Percentiles rank a stretch among this genome's conserved stretches.
These are phyloP conservation scores for Punctoribates punctum DNA, from an alignment of 2,888 invertebrate species.

Conservation along the genomic window DNA sequence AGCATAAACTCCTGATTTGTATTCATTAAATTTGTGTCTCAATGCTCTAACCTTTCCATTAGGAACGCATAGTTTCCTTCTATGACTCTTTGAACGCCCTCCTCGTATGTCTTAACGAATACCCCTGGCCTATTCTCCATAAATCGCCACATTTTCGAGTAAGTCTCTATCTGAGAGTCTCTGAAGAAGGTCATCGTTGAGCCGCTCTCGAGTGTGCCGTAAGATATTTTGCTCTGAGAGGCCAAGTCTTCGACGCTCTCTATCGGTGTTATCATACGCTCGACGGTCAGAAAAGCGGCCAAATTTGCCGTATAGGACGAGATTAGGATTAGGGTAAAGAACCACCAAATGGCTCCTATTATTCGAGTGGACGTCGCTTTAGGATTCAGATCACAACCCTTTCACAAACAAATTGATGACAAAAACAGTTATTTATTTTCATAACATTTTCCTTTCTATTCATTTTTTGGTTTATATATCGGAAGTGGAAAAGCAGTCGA, in stretches of 20 bases:
- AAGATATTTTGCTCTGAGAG: slow-evolving; percentile 84
- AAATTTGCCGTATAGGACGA: slow-evolving; percentile 96
- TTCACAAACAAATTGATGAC: background rate
- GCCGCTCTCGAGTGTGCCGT: slow-evolving; percentile 87
- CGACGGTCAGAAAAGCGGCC: slow-evolving; percentile 95
- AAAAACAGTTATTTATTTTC: no score
- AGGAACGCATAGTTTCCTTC: slow-evolving; percentile 91
- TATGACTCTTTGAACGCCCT: slow-evolving; percentile 80
- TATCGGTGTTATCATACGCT: slow-evolving; percentile 89
- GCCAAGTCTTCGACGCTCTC: slow-evolving; percentile 92
- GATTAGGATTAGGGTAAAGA: slow-evolving; percentile 95
- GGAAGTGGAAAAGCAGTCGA: no score
- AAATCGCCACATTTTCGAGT: slow-evolving; percentile 65
- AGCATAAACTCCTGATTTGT: background rate
- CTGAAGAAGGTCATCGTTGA: slow-evolving; percentile 93
- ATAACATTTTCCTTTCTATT: no score
- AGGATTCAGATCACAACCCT: slow-evolving; percentile 81
- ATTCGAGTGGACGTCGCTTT: slow-evolving; percentile 69
- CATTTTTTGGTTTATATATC: no score
- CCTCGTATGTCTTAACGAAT: slow-evolving; percentile 82
- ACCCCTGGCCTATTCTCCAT: slow-evolving; percentile 73
- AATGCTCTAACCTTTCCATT: slow-evolving; percentile 65
- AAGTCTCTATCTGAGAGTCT: slow-evolving; percentile 54
- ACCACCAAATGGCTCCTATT: slow-evolving; percentile 98
- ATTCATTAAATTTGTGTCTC: background rate